Conservation (phyloP, 2,797 vertebrate species). For the Enteromius fasciolatus region DNA sequence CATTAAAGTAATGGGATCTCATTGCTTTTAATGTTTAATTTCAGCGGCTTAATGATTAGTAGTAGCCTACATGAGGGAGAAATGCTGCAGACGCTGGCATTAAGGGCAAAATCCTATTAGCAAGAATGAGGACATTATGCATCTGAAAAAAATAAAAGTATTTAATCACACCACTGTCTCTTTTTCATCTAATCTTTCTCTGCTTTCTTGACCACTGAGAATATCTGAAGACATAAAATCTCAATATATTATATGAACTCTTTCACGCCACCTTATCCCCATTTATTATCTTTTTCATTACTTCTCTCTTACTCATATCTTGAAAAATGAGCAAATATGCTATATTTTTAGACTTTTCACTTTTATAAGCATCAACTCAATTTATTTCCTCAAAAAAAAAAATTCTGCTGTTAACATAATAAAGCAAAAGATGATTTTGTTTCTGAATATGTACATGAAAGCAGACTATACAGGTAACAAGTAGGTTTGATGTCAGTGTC, state of each 20-base stretch:
- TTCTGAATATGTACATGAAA: neutral
- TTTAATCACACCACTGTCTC: constrained; percentile 28
- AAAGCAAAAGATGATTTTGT: neutral
- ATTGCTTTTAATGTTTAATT: constrained; percentile 34
- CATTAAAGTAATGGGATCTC: constrained; percentile 34
- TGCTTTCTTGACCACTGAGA: neutral
- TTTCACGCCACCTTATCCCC: neutral
- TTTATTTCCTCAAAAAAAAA: neutral
- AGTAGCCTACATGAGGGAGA: neutral
- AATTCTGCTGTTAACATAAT: neutral
- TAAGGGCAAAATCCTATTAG: constrained; percentile 17
- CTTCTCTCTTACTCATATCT: neutral
- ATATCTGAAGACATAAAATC: neutral
- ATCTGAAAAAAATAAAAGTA: constrained; percentile 1
- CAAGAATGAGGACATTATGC: constrained; percentile 25
- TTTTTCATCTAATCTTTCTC: constrained; percentile 14
- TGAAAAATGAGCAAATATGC: neutral
- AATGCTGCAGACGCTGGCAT: constrained; percentile 5
- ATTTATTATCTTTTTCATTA: neutral
- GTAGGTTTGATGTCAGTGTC: constrained; percentile 11
- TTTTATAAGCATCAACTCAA: neutral
- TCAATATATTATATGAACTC: neutral
- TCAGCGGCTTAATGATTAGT: constrained; percentile 22
- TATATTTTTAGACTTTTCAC: neutral
- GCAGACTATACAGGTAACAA: constrained; percentile 29